A percentile compares a stretch with the other conserved stretches of the same genome.
phyloP scores from a whole-genome alignment of 2,113 vertebrate genomes.

The Etheostoma cragini region DNA sequence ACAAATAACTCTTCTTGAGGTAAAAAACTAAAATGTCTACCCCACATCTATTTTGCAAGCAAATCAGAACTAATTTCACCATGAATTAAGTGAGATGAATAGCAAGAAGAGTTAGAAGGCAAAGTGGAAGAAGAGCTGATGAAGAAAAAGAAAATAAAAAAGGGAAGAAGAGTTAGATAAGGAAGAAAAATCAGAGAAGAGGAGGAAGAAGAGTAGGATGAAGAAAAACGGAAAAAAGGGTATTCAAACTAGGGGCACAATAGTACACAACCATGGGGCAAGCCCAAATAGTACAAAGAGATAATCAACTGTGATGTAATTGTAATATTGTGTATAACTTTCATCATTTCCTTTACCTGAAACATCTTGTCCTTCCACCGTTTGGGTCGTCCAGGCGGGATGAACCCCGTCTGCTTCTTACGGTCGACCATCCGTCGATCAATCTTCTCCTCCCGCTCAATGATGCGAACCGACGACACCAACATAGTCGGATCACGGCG shows the following conservation, averaged over 20 bases:
- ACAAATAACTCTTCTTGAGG: background rate
- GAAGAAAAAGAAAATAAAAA: background rate
- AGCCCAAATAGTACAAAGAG: background rate
- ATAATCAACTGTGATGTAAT: background rate
- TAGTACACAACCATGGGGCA: background rate
- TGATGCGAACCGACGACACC: slow-evolving; percentile 96
- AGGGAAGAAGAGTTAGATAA: background rate
- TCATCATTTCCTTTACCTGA: slow-evolving; percentile 62
- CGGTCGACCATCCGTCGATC: slow-evolving; percentile 94
- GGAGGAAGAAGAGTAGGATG: background rate
- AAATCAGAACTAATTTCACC: background rate
- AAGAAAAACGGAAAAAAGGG: background rate
- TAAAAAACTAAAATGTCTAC: background rate
- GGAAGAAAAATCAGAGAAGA: background rate
- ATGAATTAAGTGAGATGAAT: background rate
- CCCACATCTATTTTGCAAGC: background rate
- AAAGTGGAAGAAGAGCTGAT: background rate
- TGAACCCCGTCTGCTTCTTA: slow-evolving; percentile 93
- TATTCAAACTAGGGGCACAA: background rate
- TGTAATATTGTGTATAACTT: background rate
- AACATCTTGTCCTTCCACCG: slow-evolving; percentile 96
- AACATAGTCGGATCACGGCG: slow-evolving; percentile 94
- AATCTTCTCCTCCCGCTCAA: slow-evolving; percentile 95
- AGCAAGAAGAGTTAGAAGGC: background rate
- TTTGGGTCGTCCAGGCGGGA: slow-evolving; percentile 95